Conservation (phyloP, 2,113 vertebrate genomes). For the Sapayoa aenigma region DNA sequence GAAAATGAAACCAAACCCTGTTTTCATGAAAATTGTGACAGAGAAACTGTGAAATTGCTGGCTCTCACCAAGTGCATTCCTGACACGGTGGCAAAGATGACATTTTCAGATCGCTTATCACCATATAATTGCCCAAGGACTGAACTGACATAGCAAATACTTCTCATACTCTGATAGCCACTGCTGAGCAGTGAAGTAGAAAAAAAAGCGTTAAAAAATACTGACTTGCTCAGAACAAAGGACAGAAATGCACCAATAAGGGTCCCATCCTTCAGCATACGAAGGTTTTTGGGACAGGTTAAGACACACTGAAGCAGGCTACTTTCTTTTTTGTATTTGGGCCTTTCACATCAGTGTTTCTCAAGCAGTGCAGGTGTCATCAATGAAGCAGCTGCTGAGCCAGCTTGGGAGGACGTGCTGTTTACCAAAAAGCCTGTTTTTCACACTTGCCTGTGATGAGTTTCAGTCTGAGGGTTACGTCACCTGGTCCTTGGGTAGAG, state of each 20-base stretch:
- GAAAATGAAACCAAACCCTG: rapidly evolving
- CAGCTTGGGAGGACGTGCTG: rapidly evolving
- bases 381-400: not conserved
- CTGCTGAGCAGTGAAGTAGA: not conserved
- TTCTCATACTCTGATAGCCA: not conserved
- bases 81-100: not conserved
- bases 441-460: not conserved
- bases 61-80: rapidly evolving
- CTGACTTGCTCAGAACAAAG: not conserved
- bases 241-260: not conserved
- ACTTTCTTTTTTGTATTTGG: not conserved
- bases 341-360: not conserved
- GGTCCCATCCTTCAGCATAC: not conserved
- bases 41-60: not conserved
- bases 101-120: not conserved
- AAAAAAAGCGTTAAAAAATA: not conserved
- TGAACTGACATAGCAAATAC: not conserved
- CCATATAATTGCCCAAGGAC: not conserved
- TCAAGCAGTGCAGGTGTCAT: not conserved
- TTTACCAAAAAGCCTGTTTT: not conserved
- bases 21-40: not conserved
- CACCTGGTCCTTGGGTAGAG: not conserved
- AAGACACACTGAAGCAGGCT: not conserved
- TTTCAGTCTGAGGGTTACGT: not conserved
- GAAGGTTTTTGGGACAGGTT: not conserved